Conservation (phyloP, 2,888 invertebrate genomes). For the Augochlorella aurata region DNA sequence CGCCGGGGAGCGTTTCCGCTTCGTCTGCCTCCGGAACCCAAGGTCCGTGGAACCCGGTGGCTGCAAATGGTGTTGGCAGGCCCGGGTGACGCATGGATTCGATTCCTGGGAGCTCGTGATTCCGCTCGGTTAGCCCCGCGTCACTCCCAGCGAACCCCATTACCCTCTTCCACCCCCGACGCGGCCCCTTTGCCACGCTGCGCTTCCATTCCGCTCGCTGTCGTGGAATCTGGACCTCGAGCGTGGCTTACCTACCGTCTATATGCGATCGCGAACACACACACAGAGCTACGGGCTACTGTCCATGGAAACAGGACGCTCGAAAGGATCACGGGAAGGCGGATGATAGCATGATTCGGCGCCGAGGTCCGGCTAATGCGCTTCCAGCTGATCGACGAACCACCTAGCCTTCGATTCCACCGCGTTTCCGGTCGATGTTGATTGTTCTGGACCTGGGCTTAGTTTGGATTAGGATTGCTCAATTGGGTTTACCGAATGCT, state of each 20-base stretch:
- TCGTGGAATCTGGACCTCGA: slow-evolving; percentile 66
- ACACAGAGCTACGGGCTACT: not conserved
- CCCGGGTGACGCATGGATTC: slow-evolving; percentile 82
- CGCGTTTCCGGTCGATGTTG: not conserved
- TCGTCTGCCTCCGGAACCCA: slow-evolving; percentile 65
- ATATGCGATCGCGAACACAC: slow-evolving; percentile 2
- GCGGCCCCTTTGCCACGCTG: slow-evolving; percentile 31
- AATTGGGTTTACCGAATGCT: too few species aligned
- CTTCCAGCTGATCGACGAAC: slow-evolving; percentile 23
- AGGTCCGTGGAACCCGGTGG: slow-evolving; percentile 75
- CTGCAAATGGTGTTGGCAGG: slow-evolving; percentile 82
- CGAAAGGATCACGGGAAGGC: slow-evolving; percentile 36
- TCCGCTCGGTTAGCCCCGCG: slow-evolving; percentile 82
- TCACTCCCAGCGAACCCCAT: slow-evolving; percentile 81
- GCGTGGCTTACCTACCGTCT: slow-evolving; percentile 48
- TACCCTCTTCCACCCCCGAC: slow-evolving; percentile 20
- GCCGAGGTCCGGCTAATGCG: slow-evolving; percentile 25
- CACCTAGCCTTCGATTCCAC: not conserved
- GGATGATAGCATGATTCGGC: slow-evolving; percentile 44
- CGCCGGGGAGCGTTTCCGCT: slow-evolving; percentile 60
- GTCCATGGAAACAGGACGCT: slow-evolving; percentile 26
- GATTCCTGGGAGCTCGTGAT: slow-evolving; percentile 82
- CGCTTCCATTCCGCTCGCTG: slow-evolving; percentile 66
- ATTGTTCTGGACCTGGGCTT: not conserved
- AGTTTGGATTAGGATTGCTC: too few species aligned